These are phyloP conservation scores for Sisyra nigra DNA, from an alignment of 2,888 invertebrate species.

Conservation along the genomic window DNA sequence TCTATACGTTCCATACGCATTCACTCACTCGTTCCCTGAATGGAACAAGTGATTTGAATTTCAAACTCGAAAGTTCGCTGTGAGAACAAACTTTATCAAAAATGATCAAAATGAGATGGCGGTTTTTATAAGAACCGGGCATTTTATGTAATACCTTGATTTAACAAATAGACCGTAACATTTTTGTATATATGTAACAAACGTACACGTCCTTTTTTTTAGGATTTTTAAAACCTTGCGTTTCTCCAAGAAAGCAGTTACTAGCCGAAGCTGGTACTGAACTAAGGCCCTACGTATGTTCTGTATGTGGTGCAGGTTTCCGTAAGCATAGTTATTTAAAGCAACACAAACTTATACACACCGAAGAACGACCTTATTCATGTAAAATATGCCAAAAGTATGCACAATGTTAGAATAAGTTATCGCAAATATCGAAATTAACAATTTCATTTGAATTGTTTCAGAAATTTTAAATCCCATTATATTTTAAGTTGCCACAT, in stretches of 20 bases:
- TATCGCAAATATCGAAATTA: not conserved
- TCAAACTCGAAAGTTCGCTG: too few species aligned
- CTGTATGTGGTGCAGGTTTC: slow-evolving; percentile 26
- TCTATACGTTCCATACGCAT: too few species aligned
- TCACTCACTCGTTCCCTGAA: too few species aligned
- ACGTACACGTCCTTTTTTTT: not conserved
- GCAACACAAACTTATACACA: slow-evolving; percentile 25
- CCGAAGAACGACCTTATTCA: slow-evolving; percentile 22
- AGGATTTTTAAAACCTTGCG: not conserved
- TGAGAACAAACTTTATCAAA: too few species aligned
- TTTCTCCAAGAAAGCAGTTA: slow-evolving; percentile 1
- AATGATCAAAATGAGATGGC: too few species aligned
- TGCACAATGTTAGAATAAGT: not conserved
- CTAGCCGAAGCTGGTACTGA: not conserved
- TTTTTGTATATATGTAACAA: too few species aligned
- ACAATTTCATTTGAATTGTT: slow-evolving; percentile 8
- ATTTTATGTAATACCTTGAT: too few species aligned
- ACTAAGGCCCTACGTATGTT: slow-evolving; percentile 10
- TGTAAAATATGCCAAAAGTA: slow-evolving; percentile 22
- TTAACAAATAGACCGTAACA: too few species aligned
- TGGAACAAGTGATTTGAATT: too few species aligned
- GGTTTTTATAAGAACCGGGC: too few species aligned
- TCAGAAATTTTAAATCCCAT: slow-evolving; percentile 18
- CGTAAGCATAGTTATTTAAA: slow-evolving; percentile 41
- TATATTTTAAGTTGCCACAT: slow-evolving; percentile 21